A percentile compares a stretch with the other conserved stretches of the same genome.
Conservation (phyloP, 2,113 vertebrate species). For the Cyanocitta stelleri region DNA sequence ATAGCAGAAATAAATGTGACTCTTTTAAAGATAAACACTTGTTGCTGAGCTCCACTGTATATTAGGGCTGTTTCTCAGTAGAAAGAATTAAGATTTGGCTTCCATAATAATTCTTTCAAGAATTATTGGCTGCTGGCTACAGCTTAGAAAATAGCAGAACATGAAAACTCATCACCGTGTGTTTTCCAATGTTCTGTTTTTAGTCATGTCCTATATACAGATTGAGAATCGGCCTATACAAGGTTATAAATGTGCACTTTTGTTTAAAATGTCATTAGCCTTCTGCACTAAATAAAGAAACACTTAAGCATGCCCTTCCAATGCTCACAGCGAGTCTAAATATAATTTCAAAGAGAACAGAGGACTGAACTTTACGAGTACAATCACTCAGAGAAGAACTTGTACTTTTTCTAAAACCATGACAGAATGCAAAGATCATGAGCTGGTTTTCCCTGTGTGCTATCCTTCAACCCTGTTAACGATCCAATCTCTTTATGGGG, state of each 20-base stretch:
- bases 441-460: not conserved
- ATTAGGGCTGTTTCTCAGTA: conserved; percentile 26
- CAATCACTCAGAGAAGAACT: conserved; percentile 10
- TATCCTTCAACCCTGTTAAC: not conserved
- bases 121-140: not conserved
- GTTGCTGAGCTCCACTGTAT: not conserved
- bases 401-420: not conserved
- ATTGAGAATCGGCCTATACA: not conserved
- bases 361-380: conserved; percentile 16
- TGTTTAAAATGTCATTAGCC: conserved; percentile 52
- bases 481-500: not conserved
- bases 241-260: conserved; percentile 33
- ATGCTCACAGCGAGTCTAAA: conserved; percentile 30
- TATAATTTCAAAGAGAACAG: conserved; percentile 38
- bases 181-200: conserved; percentile 18
- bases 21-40: conserved; percentile 45
- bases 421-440: conserved; percentile 43
- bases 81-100: conserved; percentile 52
- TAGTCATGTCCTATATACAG: conserved; percentile 9
- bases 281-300: conserved; percentile 46
- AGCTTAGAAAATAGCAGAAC: conserved; percentile 45
- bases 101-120: conserved; percentile 49
- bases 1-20: conserved; percentile 26
- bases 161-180: conserved; percentile 34
- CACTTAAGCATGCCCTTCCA: conserved; percentile 13